Conservation (phyloP, 2,797 vertebrate genomes). For the Neoniphon sammara region DNA sequence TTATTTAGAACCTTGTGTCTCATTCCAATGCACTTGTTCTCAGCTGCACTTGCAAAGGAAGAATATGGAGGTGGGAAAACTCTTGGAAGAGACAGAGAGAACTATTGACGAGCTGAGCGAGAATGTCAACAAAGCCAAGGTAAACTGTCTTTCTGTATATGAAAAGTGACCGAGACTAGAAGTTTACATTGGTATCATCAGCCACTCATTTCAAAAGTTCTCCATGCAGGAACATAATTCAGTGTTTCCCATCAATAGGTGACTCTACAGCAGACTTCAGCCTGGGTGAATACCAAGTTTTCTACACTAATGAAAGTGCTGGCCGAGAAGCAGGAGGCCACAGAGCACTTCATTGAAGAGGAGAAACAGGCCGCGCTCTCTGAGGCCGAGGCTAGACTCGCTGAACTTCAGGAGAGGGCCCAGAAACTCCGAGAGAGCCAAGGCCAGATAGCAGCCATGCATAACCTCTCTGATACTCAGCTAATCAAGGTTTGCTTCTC, state of each 20-base stretch:
- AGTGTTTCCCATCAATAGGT: slow-evolving; percentile 68
- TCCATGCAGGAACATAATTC: not conserved
- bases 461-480: slow-evolving; percentile 70
- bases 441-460: slow-evolving; percentile 71
- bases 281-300: slow-evolving; percentile 80
- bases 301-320: slow-evolving; percentile 77
- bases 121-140: slow-evolving; percentile 80
- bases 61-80: slow-evolving; percentile 73
- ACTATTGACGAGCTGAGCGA: slow-evolving; percentile 74
- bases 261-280: slow-evolving; percentile 80
- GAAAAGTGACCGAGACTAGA: not conserved
- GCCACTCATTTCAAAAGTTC: not conserved
- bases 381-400: slow-evolving; percentile 71
- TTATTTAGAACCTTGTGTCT: not conserved
- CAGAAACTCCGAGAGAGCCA: slow-evolving; percentile 71
- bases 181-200: not conserved
- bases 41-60: slow-evolving; percentile 79
- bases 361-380: slow-evolving; percentile 66
- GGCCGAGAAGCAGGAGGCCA: slow-evolving; percentile 79
- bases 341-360: slow-evolving; percentile 70
- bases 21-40: slow-evolving; percentile 9
- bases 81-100: slow-evolving; percentile 75
- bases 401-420: slow-evolving; percentile 67
- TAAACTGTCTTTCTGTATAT: slow-evolving; percentile 26
- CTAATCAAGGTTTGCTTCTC: slow-evolving; percentile 79